A percentile compares a stretch with the other conserved stretches of the same genome.
These are phyloP conservation scores for Cirrhinus mrigala DNA, from an alignment of 2,797 vertebrate genomes.

Conservation along the genomic window DNA sequence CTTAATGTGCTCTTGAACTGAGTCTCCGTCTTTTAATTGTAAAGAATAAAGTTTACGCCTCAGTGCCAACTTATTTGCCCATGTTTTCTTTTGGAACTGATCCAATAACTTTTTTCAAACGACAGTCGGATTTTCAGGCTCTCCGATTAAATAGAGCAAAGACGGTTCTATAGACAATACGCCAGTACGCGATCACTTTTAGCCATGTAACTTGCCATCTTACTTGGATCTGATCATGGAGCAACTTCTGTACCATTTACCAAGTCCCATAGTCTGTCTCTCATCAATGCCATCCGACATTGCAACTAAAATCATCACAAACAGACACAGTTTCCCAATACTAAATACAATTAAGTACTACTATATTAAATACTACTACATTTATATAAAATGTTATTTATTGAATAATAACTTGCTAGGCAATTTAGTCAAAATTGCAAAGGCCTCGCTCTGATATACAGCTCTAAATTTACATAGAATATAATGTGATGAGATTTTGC, in stretches of 20 bases:
- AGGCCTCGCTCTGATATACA: no score
- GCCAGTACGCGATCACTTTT: not conserved
- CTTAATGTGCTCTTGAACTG: not conserved
- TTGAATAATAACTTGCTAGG: no score
- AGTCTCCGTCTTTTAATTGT: not conserved
- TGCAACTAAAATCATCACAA: not conserved
- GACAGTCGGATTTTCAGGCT: not conserved
- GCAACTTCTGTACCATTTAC: not conserved
- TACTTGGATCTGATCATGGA: not conserved
- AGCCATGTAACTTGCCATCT: not conserved
- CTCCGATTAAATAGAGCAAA: not conserved
- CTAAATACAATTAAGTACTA: no score
- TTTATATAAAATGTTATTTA: no score
- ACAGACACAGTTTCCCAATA: no score
- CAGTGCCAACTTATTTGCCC: not conserved
- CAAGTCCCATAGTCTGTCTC: conserved; percentile 6
- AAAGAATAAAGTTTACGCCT: not conserved
- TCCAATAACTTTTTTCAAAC: not conserved
- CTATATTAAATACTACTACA: no score
- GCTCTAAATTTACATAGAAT: no score
- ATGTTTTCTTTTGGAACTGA: conserved; percentile 8
- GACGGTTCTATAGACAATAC: not conserved
- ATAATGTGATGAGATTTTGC: no score
- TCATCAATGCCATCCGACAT: conserved; percentile 3
- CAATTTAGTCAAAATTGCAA: no score